Evolutionary conservation across 2,113 vertebrate genomes (phyloP).

Genomic region (Elachura formosa): DNA sequence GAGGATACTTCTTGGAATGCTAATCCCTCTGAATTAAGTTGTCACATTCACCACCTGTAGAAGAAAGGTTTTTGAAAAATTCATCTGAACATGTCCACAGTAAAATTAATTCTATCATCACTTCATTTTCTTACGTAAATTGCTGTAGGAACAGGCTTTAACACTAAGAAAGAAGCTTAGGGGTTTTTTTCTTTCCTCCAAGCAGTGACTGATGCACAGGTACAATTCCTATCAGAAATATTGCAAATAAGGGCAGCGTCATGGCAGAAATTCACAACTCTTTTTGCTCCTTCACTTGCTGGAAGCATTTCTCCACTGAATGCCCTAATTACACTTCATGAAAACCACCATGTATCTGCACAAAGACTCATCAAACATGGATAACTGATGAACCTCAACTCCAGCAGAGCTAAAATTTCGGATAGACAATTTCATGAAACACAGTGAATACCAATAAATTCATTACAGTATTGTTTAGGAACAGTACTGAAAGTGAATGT

Average conservation of each 20-base stretch:
- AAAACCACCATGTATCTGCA: background rate
- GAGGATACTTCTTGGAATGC: background rate
- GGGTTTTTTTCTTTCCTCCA: background rate
- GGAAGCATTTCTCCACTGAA: background rate
- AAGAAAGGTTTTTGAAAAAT: background rate
- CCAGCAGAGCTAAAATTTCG: background rate
- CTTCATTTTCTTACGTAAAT: background rate
- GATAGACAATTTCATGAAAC: background rate
- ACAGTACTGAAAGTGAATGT: background rate
- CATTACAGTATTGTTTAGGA: background rate
- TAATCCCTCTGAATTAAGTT: background rate
- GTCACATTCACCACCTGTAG: background rate
- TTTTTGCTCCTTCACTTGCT: background rate
- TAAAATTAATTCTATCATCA: background rate
- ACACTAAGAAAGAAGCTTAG: background rate
- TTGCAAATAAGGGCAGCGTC: background rate
- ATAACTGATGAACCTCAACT: background rate
- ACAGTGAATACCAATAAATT: background rate
- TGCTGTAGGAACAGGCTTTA: background rate
- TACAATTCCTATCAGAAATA: background rate
- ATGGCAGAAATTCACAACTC: background rate
- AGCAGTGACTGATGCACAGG: background rate
- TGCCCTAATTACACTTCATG: background rate
- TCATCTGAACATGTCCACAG: background rate
- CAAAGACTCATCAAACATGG: background rate